Conservation (phyloP, 2,888 invertebrate species). For the Pristionchus japonicus region DNA sequence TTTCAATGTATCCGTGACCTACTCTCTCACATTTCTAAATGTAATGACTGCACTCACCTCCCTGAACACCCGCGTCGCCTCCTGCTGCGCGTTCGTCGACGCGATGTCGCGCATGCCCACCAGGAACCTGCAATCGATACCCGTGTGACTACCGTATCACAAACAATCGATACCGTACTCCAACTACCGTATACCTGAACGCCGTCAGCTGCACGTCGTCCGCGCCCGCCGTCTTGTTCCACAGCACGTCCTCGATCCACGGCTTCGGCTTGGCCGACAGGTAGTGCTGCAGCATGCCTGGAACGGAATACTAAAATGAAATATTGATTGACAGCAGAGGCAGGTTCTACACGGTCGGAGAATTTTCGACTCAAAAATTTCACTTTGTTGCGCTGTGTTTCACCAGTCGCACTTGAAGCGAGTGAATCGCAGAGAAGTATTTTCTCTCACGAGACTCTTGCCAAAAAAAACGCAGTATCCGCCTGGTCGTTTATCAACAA, state of each 20-base stretch:
- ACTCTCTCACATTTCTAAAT: not conserved
- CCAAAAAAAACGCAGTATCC: too few species aligned
- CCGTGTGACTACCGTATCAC: conserved; percentile 15
- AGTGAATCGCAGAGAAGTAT: too few species aligned
- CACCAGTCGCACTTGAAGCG: too few species aligned
- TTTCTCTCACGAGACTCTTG: too few species aligned
- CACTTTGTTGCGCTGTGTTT: too few species aligned
- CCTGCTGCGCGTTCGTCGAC: conserved; percentile 64
- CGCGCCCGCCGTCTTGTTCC: conserved; percentile 56
- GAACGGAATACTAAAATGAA: not conserved
- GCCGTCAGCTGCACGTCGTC: conserved; percentile 50
- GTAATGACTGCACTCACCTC: conserved; percentile 48
- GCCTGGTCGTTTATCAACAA: too few species aligned
- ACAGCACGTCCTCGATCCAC: conserved; percentile 58
- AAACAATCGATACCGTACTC: conserved; percentile 15
- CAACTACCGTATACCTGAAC: conserved; percentile 53
- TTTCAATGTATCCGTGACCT: too few species aligned
- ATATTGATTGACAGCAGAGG: too few species aligned
- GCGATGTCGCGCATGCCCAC: conserved; percentile 69
- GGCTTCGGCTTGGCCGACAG: conserved; percentile 54
- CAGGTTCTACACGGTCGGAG: too few species aligned
- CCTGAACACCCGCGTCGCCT: conserved; percentile 64
- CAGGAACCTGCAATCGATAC: conserved; percentile 61
- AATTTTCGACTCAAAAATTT: too few species aligned
- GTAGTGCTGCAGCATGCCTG: conserved; percentile 65